Evolutionary conservation across 2,113 vertebrate genomes (phyloP).

Genomic region (Symphodus melops): DNA sequence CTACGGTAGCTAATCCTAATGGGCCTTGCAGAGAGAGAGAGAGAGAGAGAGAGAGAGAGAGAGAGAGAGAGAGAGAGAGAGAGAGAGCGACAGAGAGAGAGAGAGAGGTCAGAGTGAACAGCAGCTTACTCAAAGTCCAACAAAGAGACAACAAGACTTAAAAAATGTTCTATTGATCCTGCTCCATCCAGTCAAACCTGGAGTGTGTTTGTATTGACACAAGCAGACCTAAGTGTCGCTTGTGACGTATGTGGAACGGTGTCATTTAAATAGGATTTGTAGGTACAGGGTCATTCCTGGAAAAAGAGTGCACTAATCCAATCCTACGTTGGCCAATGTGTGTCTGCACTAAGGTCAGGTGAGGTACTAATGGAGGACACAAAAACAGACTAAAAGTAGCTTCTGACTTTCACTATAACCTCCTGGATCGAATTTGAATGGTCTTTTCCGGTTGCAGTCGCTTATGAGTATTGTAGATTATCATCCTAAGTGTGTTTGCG

Average conservation of each 20-base stretch:
- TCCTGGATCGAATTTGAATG: constrained; percentile 45
- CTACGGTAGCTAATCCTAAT: constrained; percentile 58
- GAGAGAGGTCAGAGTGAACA: constrained; percentile 33
- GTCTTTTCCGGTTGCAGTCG: constrained; percentile 55
- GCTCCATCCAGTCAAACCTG: neutral
- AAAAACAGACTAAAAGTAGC: constrained; percentile 29
- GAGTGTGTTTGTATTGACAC: neutral
- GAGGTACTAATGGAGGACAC: constrained; percentile 29
- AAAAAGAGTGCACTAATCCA: constrained; percentile 72
- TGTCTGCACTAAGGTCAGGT: constrained; percentile 46
- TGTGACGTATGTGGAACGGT: constrained; percentile 61
- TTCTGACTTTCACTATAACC: constrained; percentile 15
- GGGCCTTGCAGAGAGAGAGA: constrained; percentile 20
- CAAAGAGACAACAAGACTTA: neutral
- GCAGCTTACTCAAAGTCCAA: neutral
- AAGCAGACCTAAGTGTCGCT: constrained; percentile 19
- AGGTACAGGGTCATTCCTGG: constrained; percentile 60
- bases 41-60: neutral
- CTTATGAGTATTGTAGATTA: constrained; percentile 56
- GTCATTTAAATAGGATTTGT: constrained; percentile 74
- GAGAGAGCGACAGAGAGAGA: too few species aligned
- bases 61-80: neutral
- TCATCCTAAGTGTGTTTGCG: constrained; percentile 64
- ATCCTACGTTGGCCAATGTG: constrained; percentile 53
- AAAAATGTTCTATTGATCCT: neutral